Evolutionary conservation across 2,797 vertebrate genomes (phyloP), one percentile per base, ranked within the genome.

Genomic region (Balearica regulorum): DNA sequence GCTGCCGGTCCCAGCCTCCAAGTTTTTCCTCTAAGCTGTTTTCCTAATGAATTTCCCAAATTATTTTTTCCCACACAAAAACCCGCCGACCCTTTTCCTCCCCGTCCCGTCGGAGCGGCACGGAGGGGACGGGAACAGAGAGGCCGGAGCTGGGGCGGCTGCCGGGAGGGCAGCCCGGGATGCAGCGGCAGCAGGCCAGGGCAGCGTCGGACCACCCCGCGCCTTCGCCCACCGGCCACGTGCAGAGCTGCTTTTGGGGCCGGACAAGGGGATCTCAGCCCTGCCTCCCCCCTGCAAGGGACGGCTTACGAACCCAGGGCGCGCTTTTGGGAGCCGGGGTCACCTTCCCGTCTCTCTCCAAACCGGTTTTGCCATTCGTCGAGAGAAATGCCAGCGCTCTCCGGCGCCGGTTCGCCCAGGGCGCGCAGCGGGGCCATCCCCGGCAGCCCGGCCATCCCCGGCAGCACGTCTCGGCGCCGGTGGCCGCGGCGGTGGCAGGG

Each of bases 71-170:
- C 28, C 3, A 0, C 39, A 13, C 0, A 0, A 85, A 54, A 21
- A 24, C 6, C 12, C 0, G 0, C 25, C 17, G 44, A 10, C 6
- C 6, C 16, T 75, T 62, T 79, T 39, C 35, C 48, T 61, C 66
- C 48, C 37, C 25, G 15, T 28, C 33, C 12, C 3, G 0, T 20
- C 1, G 0, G 61, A 66, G 35, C 0, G 0, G 13, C 6, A 3
- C 3, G 16, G 19, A 43, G 73, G 37, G 41, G 43, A 31, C 31
- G 14, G 41, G 46, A 46, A 41, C 2, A 1, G 14, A 66, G 39
- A 15, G 0, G 1, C 19, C 2, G 4, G 29, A 57, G 51, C 77
- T 5, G 13, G 33, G 41, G 35, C 3, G 0, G 53, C 22, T 35
- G 25, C 20, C 4, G 1, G 39, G 15, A 22, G 15, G 49, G 43